Evolutionary conservation across 2,888 invertebrate genomes (phyloP).

Genomic region (Andrena minutula): DNA sequence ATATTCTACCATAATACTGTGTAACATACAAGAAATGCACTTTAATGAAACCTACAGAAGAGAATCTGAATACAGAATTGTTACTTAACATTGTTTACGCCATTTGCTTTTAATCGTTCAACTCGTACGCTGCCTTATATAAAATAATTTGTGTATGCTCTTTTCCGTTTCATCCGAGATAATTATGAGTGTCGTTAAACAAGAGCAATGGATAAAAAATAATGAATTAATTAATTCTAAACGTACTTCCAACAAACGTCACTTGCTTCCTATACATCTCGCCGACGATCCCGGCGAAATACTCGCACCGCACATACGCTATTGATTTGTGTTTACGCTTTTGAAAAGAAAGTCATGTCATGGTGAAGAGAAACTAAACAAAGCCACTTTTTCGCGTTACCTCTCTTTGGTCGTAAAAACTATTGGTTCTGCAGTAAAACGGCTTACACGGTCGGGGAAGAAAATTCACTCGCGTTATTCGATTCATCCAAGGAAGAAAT

Average conservation of each 20-base stretch:
- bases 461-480: slow-evolving; percentile 16
- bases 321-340: slow-evolving; percentile 59
- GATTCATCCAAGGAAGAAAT: slow-evolving; percentile 26
- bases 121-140: slow-evolving; percentile 69
- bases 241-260: slow-evolving; percentile 45
- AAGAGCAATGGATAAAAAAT: slow-evolving; percentile 44
- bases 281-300: slow-evolving; percentile 46
- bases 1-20: slow-evolving; percentile 92
- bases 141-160: slow-evolving; percentile 68
- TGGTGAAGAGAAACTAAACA: slow-evolving; percentile 79
- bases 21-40: slow-evolving; percentile 97
- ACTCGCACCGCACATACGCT: slow-evolving; percentile 39
- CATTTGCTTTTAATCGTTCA: slow-evolving; percentile 70
- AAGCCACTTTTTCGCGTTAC: slow-evolving; percentile 77
- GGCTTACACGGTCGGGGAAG: slow-evolving; percentile 76
- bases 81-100: slow-evolving; percentile 76
- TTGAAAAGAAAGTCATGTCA: slow-evolving; percentile 73
- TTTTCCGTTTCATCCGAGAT: slow-evolving; percentile 47
- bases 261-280: slow-evolving; percentile 36
- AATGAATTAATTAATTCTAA: slow-evolving; percentile 50
- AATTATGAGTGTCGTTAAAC: slow-evolving; percentile 49
- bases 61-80: slow-evolving; percentile 86
- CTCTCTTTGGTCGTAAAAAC: slow-evolving; percentile 72
- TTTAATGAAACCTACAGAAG: slow-evolving; percentile 95
- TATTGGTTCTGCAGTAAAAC: slow-evolving; percentile 58